Evolutionary conservation across 2,797 vertebrate genomes (phyloP), one percentile per base, ranked within the genome.

Genomic region (Eremophila alpestris): DNA sequence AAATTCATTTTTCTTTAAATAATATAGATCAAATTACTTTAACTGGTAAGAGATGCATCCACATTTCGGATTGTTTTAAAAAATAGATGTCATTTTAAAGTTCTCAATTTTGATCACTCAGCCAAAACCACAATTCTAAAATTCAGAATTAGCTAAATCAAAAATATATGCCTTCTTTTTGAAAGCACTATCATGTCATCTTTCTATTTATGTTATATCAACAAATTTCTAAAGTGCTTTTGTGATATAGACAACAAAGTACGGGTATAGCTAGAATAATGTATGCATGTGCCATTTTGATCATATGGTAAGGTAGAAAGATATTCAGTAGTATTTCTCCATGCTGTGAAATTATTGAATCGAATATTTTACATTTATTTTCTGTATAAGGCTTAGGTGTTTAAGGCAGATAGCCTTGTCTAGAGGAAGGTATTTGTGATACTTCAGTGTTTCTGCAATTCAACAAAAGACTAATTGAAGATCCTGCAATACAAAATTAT

Each of bases 371-470:
- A 5, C 22, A 29, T 79, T 85, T 71, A 10, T 59, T 73, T 76
- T 40, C 10, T 63, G 15, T 60, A 8, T 68, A 24, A 20, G 6
- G 15, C 56, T 93, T 79, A 43, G 36, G 36, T 55, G 16, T 45
- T 73, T 65, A 56, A 80, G 26, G 34, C 60, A 68, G 22, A 71
- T 21, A 59, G 21, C 5, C 4, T 43, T 69, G 14, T 23, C 32
- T 29, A 26, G 14, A 63, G 24, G 2, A 82, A 63, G n/a, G 11
- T 32, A 67, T 60, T 43, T 52, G 8, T 56, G 16, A 60, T 34
- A 65, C 13, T 48, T 74, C 17, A 30, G 2, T 36, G 9, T 78
- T 69, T 70, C 29, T 0, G 0, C 29, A 78, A 29, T 62, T 32
- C 29, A 65, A 24, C 0, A 6, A 38, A 52, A 74, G 10, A 36